Base-by-base conservation (phyloP, 2,888 invertebrate species). In the Opisthograptis luteolata region DNA sequence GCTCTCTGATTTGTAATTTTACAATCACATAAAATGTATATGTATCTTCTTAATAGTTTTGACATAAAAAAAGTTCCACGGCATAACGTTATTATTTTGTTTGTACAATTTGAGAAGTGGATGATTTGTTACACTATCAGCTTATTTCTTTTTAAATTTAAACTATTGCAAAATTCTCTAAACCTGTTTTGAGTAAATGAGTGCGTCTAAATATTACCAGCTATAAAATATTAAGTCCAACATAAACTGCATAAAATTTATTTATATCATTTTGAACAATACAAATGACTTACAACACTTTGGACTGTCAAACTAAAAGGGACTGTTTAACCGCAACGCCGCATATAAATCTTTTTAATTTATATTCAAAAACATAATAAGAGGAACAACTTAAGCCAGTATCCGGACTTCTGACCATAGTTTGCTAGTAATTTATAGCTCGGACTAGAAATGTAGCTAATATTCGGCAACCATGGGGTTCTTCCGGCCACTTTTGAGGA, bases 331-430 rank as follows among this genome's bases (percentile, higher is more conserved):
- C 55, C 55, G 49, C 53, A 47, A 41, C 48, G 46, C 28, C 28
- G 30, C 55, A 32, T 46, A 87, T 88, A 88, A 88, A 89, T 89
- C 87, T 84, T 64, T 73, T 69, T 85, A 88, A 89, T 88, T 88
- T 88, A 89, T 89, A 84, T 77, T 84, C 81, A 64, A 83, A 85
- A 81, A 83, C 84, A 87, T 88, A 87, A 87, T 87, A 88, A 81
- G 84, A 81, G 82, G 84, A 87, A 87, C 87, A 87, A 81, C 51
- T 51, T 76, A 73, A 71, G 73, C 70, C 70, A 74, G 76, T 78
- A 82, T 82, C 81, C 79, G 70, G 73, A 67, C 76, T 48, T 74
- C 73, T 75, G 68, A 77, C 80, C 70, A 73, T 70, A 68, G 69
- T 62, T 54, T 47, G 56, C 60, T 59, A 59, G 76, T 87, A 82